These are phyloP conservation scores for Calosoma granatense DNA, from an alignment of 1,140 invertebrate genomes.

Conservation along the genomic window DNA sequence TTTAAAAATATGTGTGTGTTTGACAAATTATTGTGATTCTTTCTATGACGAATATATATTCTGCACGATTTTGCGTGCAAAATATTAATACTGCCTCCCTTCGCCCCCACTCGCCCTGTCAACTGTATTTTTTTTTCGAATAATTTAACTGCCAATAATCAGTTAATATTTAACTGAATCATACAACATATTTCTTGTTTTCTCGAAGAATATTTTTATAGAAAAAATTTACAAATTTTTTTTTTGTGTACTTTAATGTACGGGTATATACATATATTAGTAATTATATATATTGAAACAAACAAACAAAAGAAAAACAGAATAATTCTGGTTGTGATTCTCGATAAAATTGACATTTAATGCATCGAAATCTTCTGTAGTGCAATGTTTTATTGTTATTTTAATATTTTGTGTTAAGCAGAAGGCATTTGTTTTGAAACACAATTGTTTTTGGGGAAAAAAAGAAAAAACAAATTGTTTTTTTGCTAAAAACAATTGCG, in stretches of 20 bases:
- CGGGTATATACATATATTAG: neutral
- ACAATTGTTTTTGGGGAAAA: too few relatives aligned
- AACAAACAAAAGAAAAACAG: neutral
- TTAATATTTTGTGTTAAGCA: neutral
- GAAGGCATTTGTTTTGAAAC: neutral
- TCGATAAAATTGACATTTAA: neutral
- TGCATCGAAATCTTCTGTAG: neutral
- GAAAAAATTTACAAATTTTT: neutral
- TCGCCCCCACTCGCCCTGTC: neutral
- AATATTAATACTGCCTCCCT: too few relatives aligned
- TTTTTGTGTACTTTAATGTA: neutral
- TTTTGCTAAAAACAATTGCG: too few relatives aligned
- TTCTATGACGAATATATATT: too few relatives aligned
- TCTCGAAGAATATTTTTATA: constrained; percentile 8
- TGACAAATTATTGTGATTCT: neutral
- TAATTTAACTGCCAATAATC: constrained; percentile 3
- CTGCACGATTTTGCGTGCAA: neutral
- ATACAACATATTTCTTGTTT: too few relatives aligned
- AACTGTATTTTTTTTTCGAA: neutral
- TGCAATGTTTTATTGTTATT: neutral
- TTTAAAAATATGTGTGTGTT: neutral
- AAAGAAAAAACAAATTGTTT: too few relatives aligned
- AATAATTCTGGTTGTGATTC: neutral
- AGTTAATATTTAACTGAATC: constrained; percentile 9
- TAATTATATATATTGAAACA: neutral